Percentiles rank a stretch among this genome's conserved stretches.
Evolutionary conservation across 2,888 invertebrate species (phyloP).

Genomic region (Galerucella calmariensis): DNA sequence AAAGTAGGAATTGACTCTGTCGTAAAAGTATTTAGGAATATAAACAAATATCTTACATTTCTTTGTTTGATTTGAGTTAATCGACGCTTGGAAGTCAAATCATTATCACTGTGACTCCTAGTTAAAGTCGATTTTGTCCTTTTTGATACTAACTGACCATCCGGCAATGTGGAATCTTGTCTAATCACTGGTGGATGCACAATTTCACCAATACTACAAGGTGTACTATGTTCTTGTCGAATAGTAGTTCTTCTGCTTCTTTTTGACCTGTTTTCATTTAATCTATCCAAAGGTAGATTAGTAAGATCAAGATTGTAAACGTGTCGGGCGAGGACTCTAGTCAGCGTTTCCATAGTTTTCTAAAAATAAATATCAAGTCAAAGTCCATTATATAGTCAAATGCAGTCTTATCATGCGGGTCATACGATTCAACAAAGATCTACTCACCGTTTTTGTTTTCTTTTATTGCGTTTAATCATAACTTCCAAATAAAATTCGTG

Average conservation of each 20-base stretch:
- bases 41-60: slow-evolving; percentile 48
- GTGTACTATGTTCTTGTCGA: slow-evolving; percentile 53
- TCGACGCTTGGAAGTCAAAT: slow-evolving; percentile 61
- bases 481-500: no score
- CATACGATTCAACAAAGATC: no score
- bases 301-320: slow-evolving; percentile 94
- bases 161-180: slow-evolving; percentile 61
- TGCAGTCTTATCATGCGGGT: no score
- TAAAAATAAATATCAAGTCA: slow-evolving; percentile 58
- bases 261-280: slow-evolving; percentile 83
- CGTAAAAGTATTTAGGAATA: not conserved
- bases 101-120: slow-evolving; percentile 71
- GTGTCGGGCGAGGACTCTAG: slow-evolving; percentile 92
- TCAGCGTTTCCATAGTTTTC: slow-evolving; percentile 97
- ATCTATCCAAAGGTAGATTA: slow-evolving; percentile 83
- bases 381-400: slow-evolving; percentile 2
- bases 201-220: slow-evolving; percentile 47
- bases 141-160: slow-evolving; percentile 55
- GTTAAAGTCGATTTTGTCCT: slow-evolving; percentile 54
- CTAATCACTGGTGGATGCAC: slow-evolving; percentile 51
- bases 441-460: no score
- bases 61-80: slow-evolving; percentile 49
- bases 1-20: not conserved
- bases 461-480: no score
- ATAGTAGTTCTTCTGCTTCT: slow-evolving; percentile 64